Base-by-base conservation (phyloP, 2,888 invertebrate species). In the Drosophila picticornis region DNA sequence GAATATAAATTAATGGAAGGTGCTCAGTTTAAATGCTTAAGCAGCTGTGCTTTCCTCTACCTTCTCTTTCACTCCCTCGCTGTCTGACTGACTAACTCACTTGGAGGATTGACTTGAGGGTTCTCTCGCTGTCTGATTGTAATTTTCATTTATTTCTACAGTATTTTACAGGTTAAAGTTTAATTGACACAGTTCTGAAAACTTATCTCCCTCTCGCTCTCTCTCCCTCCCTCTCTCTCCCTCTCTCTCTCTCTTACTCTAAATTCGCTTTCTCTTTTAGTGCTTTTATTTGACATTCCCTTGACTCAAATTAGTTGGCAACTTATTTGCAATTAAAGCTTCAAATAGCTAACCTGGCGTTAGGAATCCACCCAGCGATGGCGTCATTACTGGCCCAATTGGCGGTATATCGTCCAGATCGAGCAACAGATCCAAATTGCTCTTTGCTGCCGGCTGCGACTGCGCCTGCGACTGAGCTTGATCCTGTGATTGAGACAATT, bases 331-430 rank as follows among this genome's bases (percentile, higher is more conserved):
- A 57, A 22, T 43, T 16, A 10, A 50, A 3, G 19, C 19, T 40
- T 10, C 10, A 40, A 34, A 25, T 29, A 34, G 50, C 81, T 74
- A 92, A 75, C 95, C 94, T 16, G 97, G 96, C 1, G 96, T 96
- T 40, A 97, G 93, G 88, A 97, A 95, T 2, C 96, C 97, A 52
- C 97, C 97, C 40, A 96, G 94, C 0, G 97, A 97, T 73, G 97
- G 97, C 38, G 97, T 97, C 95, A 97, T 96, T 38, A 93, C 90
- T 9, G 93, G 92, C 2, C 92, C 93, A 16, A 96, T 95, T 55
- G 97, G 97, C 46, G 96, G 95, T 65, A 95, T 95, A 90, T 95
- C 95, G 91, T 97, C 97, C 79, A 98, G 94, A 91, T 98, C 98
- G 46, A 98, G 92, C 13, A 98, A 94, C 22, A 98, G 94, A 93